Base-by-base conservation (phyloP, 2,113 vertebrate species). In the Ailuropoda melanoleuca region DNA sequence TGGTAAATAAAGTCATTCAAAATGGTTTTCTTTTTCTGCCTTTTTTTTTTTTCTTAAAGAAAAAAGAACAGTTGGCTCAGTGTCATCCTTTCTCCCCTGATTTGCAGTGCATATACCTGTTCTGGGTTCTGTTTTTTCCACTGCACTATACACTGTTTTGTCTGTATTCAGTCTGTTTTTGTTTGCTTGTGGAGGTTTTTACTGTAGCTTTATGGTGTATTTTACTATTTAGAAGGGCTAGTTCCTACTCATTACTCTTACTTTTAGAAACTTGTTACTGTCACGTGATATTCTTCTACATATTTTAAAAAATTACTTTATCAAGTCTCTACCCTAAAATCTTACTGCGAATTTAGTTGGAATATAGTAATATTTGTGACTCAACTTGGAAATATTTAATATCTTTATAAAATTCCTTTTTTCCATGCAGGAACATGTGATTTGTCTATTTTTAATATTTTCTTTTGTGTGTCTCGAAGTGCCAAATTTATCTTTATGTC, bases 211-310 rank as follows among this genome's bases (percentile, higher is more conserved):
- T 92, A 39, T 90, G 70, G 17, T 31, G 26, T 34, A 50, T 83
- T 92, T 95, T 87, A 93, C 55, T 87, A 82, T 92, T 97, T 93
- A 78, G 9, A 78, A 95, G 23, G 23, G 74, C 48, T 72, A 93
- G 8, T 17, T 8, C 17, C 4, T 72, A 23, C 3, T 81, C 24
- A 15, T 83, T 74, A 66, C n/a, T 70, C 56, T 94, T 90, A 77
- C 70, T 95, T 90, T 96, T 58, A 85, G 77, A 95, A 90, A 26
- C 37, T 50, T 89, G 7, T 86, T 72, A 72, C 78, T 50, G 58
- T 78, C 58, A 56, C 62, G 5, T 46, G 8, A 90, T 74, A 55
- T 46, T 94, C 53, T 95, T 87, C 12, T 39, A 83, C 56, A 60
- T 60, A 70, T 43, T 70, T 75, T 81, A 89, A 70, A 70, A 87